Conservation (phyloP, 2,888 invertebrate genomes). For the Plebejus argus region DNA sequence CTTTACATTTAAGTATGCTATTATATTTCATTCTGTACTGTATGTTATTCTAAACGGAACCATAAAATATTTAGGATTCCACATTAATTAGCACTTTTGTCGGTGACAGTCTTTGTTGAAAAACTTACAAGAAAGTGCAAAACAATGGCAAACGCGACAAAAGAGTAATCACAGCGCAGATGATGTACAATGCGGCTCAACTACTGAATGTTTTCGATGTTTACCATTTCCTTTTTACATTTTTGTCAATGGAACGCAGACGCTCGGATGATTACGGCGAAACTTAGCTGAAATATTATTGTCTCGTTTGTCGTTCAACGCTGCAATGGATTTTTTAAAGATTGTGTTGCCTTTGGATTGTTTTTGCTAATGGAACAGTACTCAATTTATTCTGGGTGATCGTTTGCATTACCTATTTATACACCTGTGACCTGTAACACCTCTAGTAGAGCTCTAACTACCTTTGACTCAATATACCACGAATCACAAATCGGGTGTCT, state of each 20-base stretch:
- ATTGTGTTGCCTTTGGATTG: neutral
- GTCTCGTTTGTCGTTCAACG: neutral
- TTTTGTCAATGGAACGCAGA: slow-evolving; percentile 15
- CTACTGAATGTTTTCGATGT: slow-evolving; percentile 7
- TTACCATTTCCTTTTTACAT: slow-evolving; percentile 21
- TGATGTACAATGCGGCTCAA: slow-evolving; percentile 16
- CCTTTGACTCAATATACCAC: neutral
- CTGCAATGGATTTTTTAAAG: neutral
- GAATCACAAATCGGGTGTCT: too few species aligned
- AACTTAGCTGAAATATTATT: slow-evolving; percentile 24
- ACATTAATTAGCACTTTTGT: slow-evolving; percentile 22
- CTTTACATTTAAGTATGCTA: neutral
- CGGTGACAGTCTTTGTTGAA: slow-evolving; percentile 26
- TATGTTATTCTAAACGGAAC: neutral
- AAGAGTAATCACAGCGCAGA: slow-evolving; percentile 10
- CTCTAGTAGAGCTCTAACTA: neutral
- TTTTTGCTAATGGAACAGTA: neutral
- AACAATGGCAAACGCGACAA: slow-evolving; percentile 22
- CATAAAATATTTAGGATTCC: slow-evolving; percentile 6
- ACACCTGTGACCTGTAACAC: neutral
- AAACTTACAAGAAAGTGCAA: slow-evolving; percentile 30
- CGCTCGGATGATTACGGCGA: slow-evolving; percentile 16
- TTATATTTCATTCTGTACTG: neutral
- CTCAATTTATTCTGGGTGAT: neutral
- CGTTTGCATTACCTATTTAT: neutral